A percentile compares a stretch with the other conserved stretches of the same genome.
Conservation (phyloP, 2,797 vertebrate species). For the Hemitrygon akajei region DNA sequence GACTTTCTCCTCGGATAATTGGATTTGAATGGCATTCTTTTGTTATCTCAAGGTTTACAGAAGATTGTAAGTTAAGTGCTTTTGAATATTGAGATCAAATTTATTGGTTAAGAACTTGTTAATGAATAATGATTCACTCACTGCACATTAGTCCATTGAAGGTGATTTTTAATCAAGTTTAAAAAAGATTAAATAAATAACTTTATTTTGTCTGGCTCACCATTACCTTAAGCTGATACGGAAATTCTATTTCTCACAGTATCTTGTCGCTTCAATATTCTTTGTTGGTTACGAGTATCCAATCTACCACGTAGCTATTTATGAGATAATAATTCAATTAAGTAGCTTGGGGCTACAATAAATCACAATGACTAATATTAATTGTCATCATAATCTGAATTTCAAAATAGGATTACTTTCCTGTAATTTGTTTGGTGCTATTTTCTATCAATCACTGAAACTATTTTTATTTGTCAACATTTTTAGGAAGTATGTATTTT, state of each 20-base stretch:
- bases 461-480: not conserved
- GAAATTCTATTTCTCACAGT: not conserved
- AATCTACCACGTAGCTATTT: not conserved
- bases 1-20: conserved; percentile 1
- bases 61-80: not conserved
- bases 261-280: not conserved
- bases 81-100: conserved; percentile 11
- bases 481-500: not conserved
- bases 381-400: not conserved
- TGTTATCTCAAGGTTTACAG: not conserved
- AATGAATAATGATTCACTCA: conserved; percentile 13
- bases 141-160: not conserved
- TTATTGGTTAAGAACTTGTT: not conserved
- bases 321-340: not conserved
- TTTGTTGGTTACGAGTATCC: not conserved
- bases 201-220: not conserved
- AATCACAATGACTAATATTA: not conserved
- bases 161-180: not conserved
- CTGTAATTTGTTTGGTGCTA: not conserved
- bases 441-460: not conserved
- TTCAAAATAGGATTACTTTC: not conserved
- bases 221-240: not conserved
- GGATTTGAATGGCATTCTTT: not conserved
- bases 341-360: not conserved
- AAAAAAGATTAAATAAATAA: not conserved